These are phyloP conservation scores for Tupaia chinensis DNA, from an alignment of 2,113 vertebrate genomes.

Conservation along the genomic window DNA sequence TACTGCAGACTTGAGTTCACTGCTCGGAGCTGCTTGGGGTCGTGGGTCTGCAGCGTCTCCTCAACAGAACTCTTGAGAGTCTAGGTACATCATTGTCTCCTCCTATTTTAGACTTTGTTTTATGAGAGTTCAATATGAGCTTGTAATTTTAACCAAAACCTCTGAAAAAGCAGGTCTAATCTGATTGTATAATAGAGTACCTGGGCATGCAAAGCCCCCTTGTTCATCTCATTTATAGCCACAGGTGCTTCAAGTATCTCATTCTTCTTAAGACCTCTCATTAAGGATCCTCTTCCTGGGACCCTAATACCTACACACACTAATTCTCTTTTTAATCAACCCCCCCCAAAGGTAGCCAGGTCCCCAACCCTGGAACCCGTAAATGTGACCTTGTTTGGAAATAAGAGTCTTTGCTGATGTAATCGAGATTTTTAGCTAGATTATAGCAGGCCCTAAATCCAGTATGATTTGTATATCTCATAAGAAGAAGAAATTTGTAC, in stretches of 20 bases:
- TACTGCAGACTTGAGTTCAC: no score
- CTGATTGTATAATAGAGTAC: not conserved
- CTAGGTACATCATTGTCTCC: not conserved
- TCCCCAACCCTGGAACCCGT: not conserved
- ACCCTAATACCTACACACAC: not conserved
- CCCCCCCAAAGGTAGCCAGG: not conserved
- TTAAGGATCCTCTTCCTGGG: not conserved
- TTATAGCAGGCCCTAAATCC: not conserved
- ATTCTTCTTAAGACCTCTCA: not conserved
- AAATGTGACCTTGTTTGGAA: not conserved
- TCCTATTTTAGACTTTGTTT: not conserved
- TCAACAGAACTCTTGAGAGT: not conserved
- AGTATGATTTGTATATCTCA: not conserved
- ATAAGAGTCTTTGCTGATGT: not conserved
- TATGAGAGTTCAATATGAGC: not conserved
- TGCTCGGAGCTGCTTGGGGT: no score
- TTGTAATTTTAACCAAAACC: not conserved
- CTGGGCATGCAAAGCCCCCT: not conserved
- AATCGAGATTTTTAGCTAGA: not conserved
- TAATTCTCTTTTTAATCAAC: not conserved
- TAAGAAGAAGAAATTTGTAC: constrained; percentile 1
- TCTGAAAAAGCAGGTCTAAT: not conserved
- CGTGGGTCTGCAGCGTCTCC: no score
- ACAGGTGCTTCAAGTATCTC: not conserved
- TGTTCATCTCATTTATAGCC: not conserved